phyloP scores from a whole-genome alignment of 2,113 vertebrate genomes.

The Ochotona curzoniae region DNA sequence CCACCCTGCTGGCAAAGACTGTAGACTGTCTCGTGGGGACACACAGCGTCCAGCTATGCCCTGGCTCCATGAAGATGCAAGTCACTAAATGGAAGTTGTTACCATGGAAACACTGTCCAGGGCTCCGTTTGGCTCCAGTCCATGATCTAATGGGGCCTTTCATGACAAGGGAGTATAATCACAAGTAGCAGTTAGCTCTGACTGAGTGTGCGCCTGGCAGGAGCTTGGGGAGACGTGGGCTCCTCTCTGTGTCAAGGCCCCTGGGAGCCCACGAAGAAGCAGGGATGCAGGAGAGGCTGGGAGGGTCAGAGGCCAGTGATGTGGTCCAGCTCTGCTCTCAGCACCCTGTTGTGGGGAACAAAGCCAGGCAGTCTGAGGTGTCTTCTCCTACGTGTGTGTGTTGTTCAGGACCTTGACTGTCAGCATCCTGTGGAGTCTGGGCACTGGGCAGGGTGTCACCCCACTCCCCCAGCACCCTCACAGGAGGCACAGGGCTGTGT shows the following conservation, averaged over 20 bases:
- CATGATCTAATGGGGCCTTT: not conserved
- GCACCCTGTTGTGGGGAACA: accelerated
- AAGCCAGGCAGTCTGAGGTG: accelerated
- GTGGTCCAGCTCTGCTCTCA: accelerated
- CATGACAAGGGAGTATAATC: accelerated
- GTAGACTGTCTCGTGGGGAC: not conserved
- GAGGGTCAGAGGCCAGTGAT: accelerated
- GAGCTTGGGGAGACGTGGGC: accelerated
- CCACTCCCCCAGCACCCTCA: too few relatives aligned
- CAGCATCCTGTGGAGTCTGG: accelerated
- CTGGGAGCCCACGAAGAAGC: accelerated
- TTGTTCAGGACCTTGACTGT: accelerated
- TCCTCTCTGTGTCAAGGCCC: not conserved
- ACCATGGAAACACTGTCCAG: conserved; percentile 9
- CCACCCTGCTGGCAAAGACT: not conserved
- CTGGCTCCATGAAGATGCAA: not conserved
- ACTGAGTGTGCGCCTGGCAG: not conserved
- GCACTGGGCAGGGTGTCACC: too few relatives aligned
- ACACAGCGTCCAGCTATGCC: not conserved
- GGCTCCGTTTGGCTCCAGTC: not conserved
- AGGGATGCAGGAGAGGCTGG: accelerated
- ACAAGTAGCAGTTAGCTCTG: too few relatives aligned
- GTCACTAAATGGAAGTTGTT: not conserved
- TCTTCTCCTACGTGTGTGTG: accelerated
- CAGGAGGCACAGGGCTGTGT: not conserved